These are phyloP conservation scores for Scytalopus superciliaris DNA, from an alignment of 2,113 vertebrate genomes.

Conservation along the genomic window DNA sequence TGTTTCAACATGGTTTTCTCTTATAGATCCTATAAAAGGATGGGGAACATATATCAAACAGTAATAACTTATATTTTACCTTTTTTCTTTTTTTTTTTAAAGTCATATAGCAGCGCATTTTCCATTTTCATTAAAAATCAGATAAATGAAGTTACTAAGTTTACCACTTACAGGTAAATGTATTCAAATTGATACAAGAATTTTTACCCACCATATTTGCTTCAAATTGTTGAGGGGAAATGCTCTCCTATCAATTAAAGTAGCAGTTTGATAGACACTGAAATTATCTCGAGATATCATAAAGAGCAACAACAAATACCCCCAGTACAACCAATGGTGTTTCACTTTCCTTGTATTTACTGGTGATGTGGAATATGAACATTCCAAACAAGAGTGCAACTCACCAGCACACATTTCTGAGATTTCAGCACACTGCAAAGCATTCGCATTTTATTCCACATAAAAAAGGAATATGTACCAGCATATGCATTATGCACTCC, in stretches of 20 bases:
- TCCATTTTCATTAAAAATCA: conserved; percentile 65
- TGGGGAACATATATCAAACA: conserved; percentile 69
- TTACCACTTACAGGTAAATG: conserved; percentile 40
- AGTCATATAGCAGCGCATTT: conserved; percentile 54
- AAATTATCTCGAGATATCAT: background rate
- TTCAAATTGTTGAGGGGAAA: conserved; percentile 20
- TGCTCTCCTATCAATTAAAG: conserved; percentile 27
- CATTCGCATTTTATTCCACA: background rate
- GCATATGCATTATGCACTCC: conserved; percentile 2
- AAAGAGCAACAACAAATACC: background rate
- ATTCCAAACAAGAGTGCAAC: background rate
- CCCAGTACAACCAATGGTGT: background rate
- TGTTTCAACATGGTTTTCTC: conserved; percentile 67
- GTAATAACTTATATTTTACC: conserved; percentile 66
- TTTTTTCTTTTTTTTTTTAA: conserved; percentile 43
- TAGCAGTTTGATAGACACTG: conserved; percentile 23
- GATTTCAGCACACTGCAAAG: background rate
- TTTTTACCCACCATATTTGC: background rate
- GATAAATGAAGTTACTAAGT: conserved; percentile 73
- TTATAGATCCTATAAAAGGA: conserved; percentile 66
- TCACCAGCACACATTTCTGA: background rate
- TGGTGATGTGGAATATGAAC: background rate
- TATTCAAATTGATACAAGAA: conserved; percentile 10
- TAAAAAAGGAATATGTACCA: conserved; percentile 6
- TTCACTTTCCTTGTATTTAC: background rate